These are phyloP conservation scores for Cataglyphis albicans DNA, from an alignment of 2,888 invertebrate genomes.

Conservation along the genomic window DNA sequence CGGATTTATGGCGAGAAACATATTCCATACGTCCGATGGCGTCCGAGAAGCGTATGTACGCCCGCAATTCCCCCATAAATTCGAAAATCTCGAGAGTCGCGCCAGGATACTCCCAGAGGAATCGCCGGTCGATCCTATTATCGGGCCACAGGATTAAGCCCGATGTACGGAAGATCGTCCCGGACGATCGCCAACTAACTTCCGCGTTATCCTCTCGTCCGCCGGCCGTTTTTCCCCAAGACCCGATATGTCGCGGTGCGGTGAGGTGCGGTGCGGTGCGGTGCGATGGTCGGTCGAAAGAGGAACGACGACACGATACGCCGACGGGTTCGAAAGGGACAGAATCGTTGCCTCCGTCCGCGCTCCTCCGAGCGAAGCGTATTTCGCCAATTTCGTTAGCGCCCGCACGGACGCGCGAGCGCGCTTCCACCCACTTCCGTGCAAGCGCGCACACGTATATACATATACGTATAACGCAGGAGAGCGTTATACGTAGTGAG, in stretches of 20 bases:
- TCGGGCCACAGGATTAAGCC: constrained; percentile 52
- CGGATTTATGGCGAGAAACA: constrained; percentile 51
- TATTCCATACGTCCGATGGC: constrained; percentile 46
- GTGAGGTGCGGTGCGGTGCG: constrained; percentile 14
- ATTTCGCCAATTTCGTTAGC: constrained; percentile 76
- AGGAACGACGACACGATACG: constrained; percentile 40
- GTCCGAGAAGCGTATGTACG: constrained; percentile 49
- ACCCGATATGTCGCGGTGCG: constrained; percentile 21
- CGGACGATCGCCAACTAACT: constrained; percentile 57
- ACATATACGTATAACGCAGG: too few relatives aligned
- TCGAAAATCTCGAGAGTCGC: constrained; percentile 56
- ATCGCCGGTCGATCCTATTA: constrained; percentile 55
- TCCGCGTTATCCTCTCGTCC: constrained; percentile 55
- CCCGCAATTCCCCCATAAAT: constrained; percentile 54
- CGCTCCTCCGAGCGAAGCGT: constrained; percentile 61
- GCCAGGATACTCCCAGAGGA: constrained; percentile 54
- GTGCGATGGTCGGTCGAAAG: constrained; percentile 27
- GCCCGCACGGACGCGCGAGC: constrained; percentile 58
- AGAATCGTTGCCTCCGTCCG: constrained; percentile 23
- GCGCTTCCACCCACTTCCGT: constrained; percentile 9
- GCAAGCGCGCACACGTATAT: background rate
- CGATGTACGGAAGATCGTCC: constrained; percentile 52
- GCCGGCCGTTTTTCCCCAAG: constrained; percentile 45
- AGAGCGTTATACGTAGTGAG: constrained; percentile 8
- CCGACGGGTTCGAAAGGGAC: constrained; percentile 33